Conservation (phyloP, 2,797 vertebrate genomes). For the Dicrostonyx torquatus region DNA sequence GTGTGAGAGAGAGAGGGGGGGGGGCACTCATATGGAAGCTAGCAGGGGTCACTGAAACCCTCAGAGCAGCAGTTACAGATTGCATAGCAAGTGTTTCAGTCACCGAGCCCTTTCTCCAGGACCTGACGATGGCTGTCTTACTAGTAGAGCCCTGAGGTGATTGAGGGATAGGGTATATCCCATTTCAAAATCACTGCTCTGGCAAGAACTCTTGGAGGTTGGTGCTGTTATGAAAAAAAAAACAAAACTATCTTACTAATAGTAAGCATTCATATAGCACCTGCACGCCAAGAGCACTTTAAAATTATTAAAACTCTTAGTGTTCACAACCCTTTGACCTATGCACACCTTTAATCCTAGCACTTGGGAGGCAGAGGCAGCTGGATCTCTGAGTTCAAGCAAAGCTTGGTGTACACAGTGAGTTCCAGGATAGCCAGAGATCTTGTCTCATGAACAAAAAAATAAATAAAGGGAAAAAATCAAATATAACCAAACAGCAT, state of each 20-base stretch:
- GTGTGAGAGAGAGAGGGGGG: no score
- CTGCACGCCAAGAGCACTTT: not conserved
- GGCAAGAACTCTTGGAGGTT: slow-evolving; percentile 40
- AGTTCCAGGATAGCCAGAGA: not conserved
- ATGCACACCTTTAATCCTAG: not conserved
- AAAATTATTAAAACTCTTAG: slow-evolving; percentile 43
- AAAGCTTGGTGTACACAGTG: not conserved
- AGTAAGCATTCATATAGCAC: slow-evolving; percentile 4
- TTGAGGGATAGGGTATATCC: not conserved
- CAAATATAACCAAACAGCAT: slow-evolving; percentile 1
- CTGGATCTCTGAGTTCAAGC: not conserved
- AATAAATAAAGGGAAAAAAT: not conserved
- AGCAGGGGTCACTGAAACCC: not conserved
- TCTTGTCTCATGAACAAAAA: not conserved
- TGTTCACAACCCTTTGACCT: not conserved
- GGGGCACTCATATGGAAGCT: not conserved
- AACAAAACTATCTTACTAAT: not conserved
- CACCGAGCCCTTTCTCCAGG: not conserved
- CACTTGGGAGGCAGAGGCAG: not conserved
- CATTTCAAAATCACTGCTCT: slow-evolving; percentile 45
- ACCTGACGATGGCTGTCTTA: not conserved
- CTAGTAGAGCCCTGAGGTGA: not conserved
- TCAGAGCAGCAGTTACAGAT: not conserved
- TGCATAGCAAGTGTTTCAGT: not conserved
- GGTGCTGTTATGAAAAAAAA: not conserved